Evolutionary conservation across 2,888 invertebrate genomes (phyloP), one percentile per base, ranked within the genome.

Genomic region (Cistogaster globosa): DNA sequence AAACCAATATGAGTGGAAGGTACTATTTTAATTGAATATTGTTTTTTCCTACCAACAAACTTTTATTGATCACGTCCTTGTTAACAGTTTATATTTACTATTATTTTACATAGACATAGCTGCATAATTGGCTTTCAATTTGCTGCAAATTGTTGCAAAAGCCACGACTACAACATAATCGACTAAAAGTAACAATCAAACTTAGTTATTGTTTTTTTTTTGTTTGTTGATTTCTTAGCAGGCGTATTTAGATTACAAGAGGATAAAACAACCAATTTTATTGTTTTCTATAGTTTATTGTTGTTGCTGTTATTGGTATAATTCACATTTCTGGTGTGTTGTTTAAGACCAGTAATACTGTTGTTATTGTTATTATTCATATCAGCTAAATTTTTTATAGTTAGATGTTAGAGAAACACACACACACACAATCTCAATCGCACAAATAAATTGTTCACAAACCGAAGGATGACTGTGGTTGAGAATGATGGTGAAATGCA

Each of bases 61-160:
- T 8, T 18, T 0, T 9, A 20, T 18, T 18, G 7, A 16, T 36
- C 12, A 51, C 67, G 76, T 53, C 76, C 67, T 16, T 83, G 65
- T 20, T 51, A 18, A 60, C 26, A 51, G 69, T 45, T 51, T 58
- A 75, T 75, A 71, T 76, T 79, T 63, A 76, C 76, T 76, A 79
- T 79, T 69, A 76, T 80, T 84, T 84, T 84, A 80, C 84, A 85
- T 85, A 81, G 74, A 62, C 84, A 80, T 82, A 75, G 82, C 87
- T 79, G 81, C 90, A 90, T 91, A 91, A 91, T 91, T 91, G 91
- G 91, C 91, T 91, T 90, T 91, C 91, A 91, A 91, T 91, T 91
- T 91, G 90, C 90, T 88, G 90, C 90, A 90, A 90, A 90, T 91
- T 90, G 90, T 89, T 91, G 89, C 90, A 89, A 89, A 88, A 89